Conservation (phyloP, 53 echinoderm and acorn worm species). For the Stichopus horrens region DNA sequence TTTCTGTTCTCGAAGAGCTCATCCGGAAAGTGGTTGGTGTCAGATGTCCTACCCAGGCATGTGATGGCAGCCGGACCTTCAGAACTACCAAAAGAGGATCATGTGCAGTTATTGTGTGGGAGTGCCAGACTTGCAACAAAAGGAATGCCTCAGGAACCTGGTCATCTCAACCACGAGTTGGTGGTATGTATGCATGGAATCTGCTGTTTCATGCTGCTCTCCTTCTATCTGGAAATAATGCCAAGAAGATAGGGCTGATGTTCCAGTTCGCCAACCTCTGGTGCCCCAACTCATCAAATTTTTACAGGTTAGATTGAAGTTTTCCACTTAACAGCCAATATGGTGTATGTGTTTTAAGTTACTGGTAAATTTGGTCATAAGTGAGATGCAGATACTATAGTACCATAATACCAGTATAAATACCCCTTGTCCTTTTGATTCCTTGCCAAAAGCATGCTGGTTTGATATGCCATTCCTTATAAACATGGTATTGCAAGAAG, state of each 20-base stretch:
- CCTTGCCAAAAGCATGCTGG: no score
- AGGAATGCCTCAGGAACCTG: background rate
- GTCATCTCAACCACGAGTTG: conserved; percentile 1
- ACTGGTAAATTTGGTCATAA: no score
- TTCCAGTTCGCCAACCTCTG: background rate
- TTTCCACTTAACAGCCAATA: background rate
- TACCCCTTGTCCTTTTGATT: no score
- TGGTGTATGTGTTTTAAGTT: no score
- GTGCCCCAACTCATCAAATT: background rate
- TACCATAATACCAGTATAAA: no score
- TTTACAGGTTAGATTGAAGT: background rate
- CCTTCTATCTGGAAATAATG: conserved; percentile 5
- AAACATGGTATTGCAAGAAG: no score
- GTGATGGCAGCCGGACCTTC: background rate
- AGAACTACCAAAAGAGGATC: background rate
- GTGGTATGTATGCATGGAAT: background rate
- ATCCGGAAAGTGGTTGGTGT: background rate
- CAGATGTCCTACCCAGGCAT: background rate
- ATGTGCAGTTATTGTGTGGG: background rate
- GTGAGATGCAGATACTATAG: no score
- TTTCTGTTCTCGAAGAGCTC: conserved; percentile 5
- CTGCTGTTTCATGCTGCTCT: background rate
- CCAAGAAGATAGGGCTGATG: conserved; percentile 1
- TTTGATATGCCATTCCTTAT: no score
- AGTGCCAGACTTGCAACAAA: background rate